Base-by-base conservation (phyloP, 2,797 vertebrate species). In the Rhinatrema bivittatum region DNA sequence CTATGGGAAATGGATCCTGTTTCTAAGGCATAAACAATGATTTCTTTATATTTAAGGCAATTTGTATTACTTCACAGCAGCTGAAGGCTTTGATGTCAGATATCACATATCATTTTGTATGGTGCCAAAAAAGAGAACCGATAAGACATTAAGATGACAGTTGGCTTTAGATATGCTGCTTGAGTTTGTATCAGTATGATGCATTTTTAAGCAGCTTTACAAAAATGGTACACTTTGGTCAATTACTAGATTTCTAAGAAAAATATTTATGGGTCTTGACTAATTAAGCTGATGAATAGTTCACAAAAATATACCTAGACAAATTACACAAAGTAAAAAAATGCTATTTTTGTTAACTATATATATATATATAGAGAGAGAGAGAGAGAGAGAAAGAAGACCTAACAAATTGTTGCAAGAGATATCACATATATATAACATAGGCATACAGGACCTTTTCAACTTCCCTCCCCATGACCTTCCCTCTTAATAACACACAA, bases 11-110 rank as follows among this genome's bases (percentile, higher is more conserved):
- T 32, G 46, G 51, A 65, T 72, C 46, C 60, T 53, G 43, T 41
- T 66, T 47, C 33, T 41, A 42, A 71, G 49, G 65, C 32, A 63
- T 39, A 63, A 53, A 53, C 34, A 60, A 44, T 24, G 48, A 38
- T 55, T 43, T 43, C 35, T 52, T 70, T 68, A 50, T 54, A 67
- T 69, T 72, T 50, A 65, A 41, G 22, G 48, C 51, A 40, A 57
- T 56, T 30, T 11, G 25, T 58, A 49, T 53, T 54, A 23, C 50
- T 20, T n/a, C n/a, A n/a, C 26, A 36, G 16, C 29, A 19, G 10
- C 28, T 21, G 6, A n/a, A 44, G 42, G 70, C 69, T 75, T 71
- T 70, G 29, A 69, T 65, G 45, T 65, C 57, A 56, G 56, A 56
- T 16, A 32, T 29, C 13, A 50, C 50, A 29, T 39, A 61, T 62